Percentiles rank a stretch among this genome's conserved stretches.
These are phyloP conservation scores for Gandaritis pyraliata DNA, from an alignment of 2,888 invertebrate genomes.

Conservation along the genomic window DNA sequence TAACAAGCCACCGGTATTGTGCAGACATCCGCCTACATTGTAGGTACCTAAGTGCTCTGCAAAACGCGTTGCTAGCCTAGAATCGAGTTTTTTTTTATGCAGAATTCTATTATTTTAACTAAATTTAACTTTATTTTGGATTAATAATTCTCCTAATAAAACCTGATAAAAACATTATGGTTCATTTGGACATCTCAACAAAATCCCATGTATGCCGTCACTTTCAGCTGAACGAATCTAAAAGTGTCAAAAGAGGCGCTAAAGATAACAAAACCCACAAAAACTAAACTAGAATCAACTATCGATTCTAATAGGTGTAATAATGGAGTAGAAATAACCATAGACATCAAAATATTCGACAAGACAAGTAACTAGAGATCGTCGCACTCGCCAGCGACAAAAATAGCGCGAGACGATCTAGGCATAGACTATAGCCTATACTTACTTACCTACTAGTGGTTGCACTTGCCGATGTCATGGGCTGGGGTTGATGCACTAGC, in stretches of 20 bases:
- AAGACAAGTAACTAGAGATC: conserved; percentile 36
- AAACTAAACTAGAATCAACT: background rate
- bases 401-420: conserved; percentile 38
- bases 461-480: conserved; percentile 46
- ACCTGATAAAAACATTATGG: too few relatives aligned
- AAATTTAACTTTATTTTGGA: too few relatives aligned
- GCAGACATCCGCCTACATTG: conserved; percentile 28
- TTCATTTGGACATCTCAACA: too few relatives aligned
- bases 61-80: conserved; percentile 6
- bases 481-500: conserved; percentile 48
- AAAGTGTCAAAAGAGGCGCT: too few relatives aligned
- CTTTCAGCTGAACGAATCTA: too few relatives aligned
- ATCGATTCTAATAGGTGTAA: background rate
- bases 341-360: conserved; percentile 32
- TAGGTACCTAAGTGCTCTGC: conserved; percentile 17
- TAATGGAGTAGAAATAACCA: conserved; percentile 11
- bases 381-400: conserved; percentile 36
- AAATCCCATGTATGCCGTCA: too few relatives aligned
- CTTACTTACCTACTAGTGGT: conserved; percentile 19
- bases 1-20: conserved; percentile 18
- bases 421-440: conserved; percentile 22
- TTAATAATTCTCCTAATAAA: too few relatives aligned
- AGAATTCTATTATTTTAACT: too few relatives aligned
- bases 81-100: too few relatives aligned
- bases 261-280: background rate